These are phyloP conservation scores for Lamellibrachia luymesi DNA, from an alignment of 1,140 invertebrate species.

Conservation along the genomic window DNA sequence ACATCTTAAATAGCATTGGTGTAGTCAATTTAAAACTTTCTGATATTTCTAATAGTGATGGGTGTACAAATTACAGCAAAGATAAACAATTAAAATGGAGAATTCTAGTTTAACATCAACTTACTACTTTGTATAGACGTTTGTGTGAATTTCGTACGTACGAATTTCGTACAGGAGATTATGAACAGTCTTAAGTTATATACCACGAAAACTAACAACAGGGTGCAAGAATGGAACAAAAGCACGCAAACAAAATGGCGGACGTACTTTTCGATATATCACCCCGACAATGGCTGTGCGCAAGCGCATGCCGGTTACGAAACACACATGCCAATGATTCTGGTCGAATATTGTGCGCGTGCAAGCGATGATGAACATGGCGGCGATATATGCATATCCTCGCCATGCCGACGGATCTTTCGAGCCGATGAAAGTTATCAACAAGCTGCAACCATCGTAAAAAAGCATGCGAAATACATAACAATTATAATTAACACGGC, in stretches of 20 bases:
- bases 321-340: constrained; percentile 42
- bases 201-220: constrained; percentile 48
- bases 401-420: constrained; percentile 68
- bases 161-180: constrained; percentile 42
- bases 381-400: constrained; percentile 78
- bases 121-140: constrained; percentile 12
- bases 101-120: too few species aligned
- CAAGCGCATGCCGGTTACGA: constrained; percentile 23
- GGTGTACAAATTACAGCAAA: too few species aligned
- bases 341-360: constrained; percentile 81
- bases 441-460: constrained; percentile 9
- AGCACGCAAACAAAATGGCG: background rate
- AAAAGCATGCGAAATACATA: background rate
- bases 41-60: background rate
- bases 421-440: constrained; percentile 48
- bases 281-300: constrained; percentile 12
- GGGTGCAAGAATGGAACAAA: constrained; percentile 12
- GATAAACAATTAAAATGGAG: too few species aligned
- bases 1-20: too few species aligned
- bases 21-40: constrained; percentile 16
- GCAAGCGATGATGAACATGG: constrained; percentile 75
- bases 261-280: constrained; percentile 26
- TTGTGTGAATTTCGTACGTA: constrained; percentile 81
- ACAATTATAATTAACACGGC: background rate
- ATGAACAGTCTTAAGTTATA: too few species aligned